A percentile compares a stretch with the other conserved stretches of the same genome.
These are phyloP conservation scores for Dromas ardeola DNA, from an alignment of 2,113 vertebrate genomes.

Conservation along the genomic window DNA sequence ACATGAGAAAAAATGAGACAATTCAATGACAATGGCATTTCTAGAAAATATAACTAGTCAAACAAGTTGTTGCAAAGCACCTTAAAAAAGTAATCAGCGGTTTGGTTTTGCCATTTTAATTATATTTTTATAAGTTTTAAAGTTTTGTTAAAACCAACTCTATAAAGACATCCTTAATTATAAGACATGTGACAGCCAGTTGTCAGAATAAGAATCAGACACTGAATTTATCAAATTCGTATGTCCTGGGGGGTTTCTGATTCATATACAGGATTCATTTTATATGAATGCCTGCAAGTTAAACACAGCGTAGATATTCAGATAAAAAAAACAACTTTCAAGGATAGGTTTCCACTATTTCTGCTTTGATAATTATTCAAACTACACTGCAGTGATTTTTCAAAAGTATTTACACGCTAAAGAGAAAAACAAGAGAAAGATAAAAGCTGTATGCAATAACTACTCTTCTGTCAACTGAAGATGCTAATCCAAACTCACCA, in stretches of 20 bases:
- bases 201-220: not conserved
- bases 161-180: not conserved
- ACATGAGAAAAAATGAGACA: not conserved
- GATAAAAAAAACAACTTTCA: not conserved
- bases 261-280: not conserved
- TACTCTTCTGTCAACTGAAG: not conserved
- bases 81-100: not conserved
- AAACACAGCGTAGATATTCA: not conserved
- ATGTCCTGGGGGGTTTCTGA: not conserved
- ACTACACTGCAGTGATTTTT: not conserved
- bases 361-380: not conserved
- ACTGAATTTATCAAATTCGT: not conserved
- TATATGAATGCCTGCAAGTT: rapidly evolving
- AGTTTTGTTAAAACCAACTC: not conserved
- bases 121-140: not conserved
- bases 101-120: not conserved
- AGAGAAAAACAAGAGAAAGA: not conserved
- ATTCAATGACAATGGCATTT: not conserved
- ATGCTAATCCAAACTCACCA: not conserved
- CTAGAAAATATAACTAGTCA: not conserved
- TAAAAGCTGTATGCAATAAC: not conserved
- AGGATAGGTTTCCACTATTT: not conserved
- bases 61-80: not conserved
- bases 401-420: not conserved
- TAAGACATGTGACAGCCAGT: not conserved